Conservation (phyloP, 2,888 invertebrate species). For the Pollenia griseotomentosa region DNA sequence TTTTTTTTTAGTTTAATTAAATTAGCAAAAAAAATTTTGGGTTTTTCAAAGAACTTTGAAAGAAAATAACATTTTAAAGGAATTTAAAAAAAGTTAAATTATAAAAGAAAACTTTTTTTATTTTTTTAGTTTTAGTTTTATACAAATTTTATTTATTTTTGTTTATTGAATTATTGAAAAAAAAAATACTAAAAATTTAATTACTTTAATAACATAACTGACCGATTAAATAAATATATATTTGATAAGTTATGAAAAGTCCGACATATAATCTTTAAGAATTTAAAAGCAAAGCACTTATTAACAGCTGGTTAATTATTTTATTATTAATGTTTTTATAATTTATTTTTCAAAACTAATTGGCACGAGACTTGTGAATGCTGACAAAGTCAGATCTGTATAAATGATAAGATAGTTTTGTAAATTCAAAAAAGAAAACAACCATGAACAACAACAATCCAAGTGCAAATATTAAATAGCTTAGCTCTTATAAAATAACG, state of each 20-base stretch:
- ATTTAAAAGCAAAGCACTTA: too few species aligned
- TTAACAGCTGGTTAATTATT: too few species aligned
- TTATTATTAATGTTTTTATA: too few species aligned
- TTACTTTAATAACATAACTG: neutral
- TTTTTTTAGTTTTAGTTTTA: neutral
- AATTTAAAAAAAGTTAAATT: too few species aligned
- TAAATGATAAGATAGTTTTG: conserved; percentile 32
- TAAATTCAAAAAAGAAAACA: conserved; percentile 1
- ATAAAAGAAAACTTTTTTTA: too few species aligned
- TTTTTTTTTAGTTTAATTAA: too few species aligned
- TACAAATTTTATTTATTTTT: neutral
- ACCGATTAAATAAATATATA: conserved; percentile 5
- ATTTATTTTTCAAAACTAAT: neutral
- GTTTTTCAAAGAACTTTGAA: too few species aligned
- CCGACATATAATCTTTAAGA: neutral
- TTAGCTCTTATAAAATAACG: too few species aligned
- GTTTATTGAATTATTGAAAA: neutral
- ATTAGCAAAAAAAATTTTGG: too few species aligned
- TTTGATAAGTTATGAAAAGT: neutral
- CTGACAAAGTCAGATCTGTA: conserved; percentile 29
- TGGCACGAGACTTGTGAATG: conserved; percentile 71
- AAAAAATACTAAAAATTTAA: neutral
- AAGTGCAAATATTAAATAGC: conserved; percentile 21
- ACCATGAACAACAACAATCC: conserved; percentile 25
- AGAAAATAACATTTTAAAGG: too few species aligned